phyloP scores from a whole-genome alignment of 2,888 invertebrate species.

The Coelinius sp. region DNA sequence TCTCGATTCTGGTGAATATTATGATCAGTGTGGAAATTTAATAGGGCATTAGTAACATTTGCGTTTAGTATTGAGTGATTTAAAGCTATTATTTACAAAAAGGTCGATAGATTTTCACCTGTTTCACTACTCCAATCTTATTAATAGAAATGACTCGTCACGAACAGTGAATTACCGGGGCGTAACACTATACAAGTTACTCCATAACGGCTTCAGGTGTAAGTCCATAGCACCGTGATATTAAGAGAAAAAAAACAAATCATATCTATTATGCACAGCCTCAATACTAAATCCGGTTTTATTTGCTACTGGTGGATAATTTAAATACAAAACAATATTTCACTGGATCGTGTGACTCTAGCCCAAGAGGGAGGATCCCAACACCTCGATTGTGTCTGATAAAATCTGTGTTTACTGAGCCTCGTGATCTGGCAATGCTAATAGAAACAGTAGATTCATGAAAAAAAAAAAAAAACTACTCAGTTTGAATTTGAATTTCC shows the following conservation, averaged over 20 bases:
- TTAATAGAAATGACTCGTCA: constrained; percentile 12
- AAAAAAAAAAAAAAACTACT: too few species aligned
- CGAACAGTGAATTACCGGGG: constrained; percentile 22
- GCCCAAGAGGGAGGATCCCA: background rate
- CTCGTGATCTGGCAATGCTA: constrained; percentile 10
- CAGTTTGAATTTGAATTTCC: background rate
- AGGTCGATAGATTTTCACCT: constrained; percentile 6
- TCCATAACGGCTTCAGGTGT: constrained; percentile 24
- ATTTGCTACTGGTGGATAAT: background rate
- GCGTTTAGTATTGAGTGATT: background rate
- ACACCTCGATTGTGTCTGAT: constrained; percentile 12
- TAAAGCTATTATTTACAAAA: background rate
- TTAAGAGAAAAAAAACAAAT: constrained; percentile 7
- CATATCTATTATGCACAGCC: constrained; percentile 11
- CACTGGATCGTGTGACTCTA: background rate
- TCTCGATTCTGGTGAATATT: too few species aligned
- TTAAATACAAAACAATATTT: background rate
- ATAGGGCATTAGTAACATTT: background rate
- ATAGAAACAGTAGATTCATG: background rate
- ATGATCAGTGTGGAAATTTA: too few species aligned
- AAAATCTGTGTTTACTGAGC: background rate
- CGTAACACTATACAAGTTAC: constrained; percentile 37
- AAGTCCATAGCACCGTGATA: constrained; percentile 8
- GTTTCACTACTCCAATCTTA: background rate
- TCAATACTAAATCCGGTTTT: constrained; percentile 18